Evolutionary conservation across 2,113 vertebrate genomes (phyloP).

Genomic region (Psilopsiagon aymara): DNA sequence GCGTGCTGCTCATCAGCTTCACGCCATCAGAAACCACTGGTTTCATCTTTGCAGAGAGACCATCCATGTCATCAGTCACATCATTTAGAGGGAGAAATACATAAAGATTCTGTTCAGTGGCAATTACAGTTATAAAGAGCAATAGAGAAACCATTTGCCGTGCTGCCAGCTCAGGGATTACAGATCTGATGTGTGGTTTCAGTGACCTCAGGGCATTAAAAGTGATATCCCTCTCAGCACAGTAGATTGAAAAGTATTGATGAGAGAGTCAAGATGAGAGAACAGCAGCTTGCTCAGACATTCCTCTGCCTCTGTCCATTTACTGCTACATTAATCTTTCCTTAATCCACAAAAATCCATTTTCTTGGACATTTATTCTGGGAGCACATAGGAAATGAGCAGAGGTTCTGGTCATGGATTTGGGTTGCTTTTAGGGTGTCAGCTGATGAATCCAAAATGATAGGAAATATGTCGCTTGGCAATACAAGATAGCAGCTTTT

Average conservation of each 20-base stretch:
- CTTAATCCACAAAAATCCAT: conserved; percentile 49
- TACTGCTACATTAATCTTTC: conserved; percentile 68
- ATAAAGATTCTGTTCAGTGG: conserved; percentile 31
- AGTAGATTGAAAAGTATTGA: conserved; percentile 73
- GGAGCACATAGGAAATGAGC: not conserved
- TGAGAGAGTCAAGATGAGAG: conserved; percentile 50
- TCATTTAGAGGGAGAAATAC: conserved; percentile 48
- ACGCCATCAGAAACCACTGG: not conserved
- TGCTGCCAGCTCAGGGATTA: conserved; percentile 40
- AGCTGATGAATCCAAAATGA: not conserved
- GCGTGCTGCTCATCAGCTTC: conserved; percentile 2
- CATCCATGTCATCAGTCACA: not conserved
- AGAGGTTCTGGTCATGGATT: not conserved
- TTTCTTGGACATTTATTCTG: conserved; percentile 38
- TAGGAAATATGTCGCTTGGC: not conserved
- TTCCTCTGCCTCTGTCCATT: conserved; percentile 65
- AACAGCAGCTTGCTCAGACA: conserved; percentile 29
- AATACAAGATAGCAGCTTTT: not conserved
- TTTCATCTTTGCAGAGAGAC: not conserved
- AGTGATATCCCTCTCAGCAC: conserved; percentile 37
- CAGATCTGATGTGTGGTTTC: conserved; percentile 20
- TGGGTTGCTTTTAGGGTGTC: not conserved
- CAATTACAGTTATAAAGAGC: conserved; percentile 66
- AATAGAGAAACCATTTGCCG: conserved; percentile 69
- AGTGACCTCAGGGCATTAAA: conserved; percentile 39